phyloP scores from a whole-genome alignment of 2,113 vertebrate genomes.

The Halcyon senegalensis region DNA sequence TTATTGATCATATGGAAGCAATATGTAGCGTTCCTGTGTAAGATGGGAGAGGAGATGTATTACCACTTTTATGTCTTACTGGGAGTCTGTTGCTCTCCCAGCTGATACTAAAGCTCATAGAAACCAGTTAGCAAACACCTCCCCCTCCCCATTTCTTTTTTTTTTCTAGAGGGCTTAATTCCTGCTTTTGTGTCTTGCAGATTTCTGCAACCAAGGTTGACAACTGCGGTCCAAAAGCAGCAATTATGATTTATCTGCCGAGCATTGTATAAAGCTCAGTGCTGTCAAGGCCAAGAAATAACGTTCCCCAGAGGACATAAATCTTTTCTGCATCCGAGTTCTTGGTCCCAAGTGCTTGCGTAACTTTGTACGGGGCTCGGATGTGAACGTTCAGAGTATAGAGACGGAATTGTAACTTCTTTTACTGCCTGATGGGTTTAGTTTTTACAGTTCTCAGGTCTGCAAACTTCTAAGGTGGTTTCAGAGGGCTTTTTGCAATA shows the following conservation, averaged over 20 bases:
- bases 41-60: not conserved
- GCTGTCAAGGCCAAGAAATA: constrained; percentile 33
- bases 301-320: not conserved
- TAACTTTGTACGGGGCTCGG: not conserved
- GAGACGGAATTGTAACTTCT: not conserved
- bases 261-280: not conserved
- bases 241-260: constrained; percentile 13
- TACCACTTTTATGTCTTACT: not conserved
- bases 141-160: no score
- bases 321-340: not conserved
- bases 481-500: not conserved
- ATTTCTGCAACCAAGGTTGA: not conserved
- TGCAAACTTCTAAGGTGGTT: not conserved
- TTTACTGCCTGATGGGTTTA: not conserved
- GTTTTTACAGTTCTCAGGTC: not conserved
- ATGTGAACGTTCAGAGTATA: not conserved
- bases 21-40: not conserved
- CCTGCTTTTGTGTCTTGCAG: not conserved
- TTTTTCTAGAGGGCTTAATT: not conserved
- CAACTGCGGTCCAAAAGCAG: not conserved
- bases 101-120: not conserved
- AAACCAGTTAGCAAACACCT: not conserved
- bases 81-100: not conserved
- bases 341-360: not conserved
- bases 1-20: not conserved